Base-by-base conservation (phyloP, 2,888 invertebrate genomes). In the Dryadula phaetusa region DNA sequence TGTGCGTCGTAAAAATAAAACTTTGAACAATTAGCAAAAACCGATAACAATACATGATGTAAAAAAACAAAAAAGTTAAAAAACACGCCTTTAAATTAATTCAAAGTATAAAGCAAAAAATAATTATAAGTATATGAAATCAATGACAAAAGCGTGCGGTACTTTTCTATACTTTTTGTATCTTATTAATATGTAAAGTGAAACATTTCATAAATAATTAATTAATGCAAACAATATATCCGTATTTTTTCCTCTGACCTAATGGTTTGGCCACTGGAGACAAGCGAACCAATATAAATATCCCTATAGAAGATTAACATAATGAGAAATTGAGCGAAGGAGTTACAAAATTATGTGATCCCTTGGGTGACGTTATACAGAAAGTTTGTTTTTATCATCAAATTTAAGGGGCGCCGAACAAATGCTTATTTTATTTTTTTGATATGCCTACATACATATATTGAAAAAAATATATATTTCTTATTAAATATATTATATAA, bases 341-440 rank as follows among this genome's bases (percentile, higher is more conserved):
- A 56, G 44, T 42, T 60, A 60, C 60, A 60, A 60, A 60, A 60
- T 46, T 20, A 44, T 60, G 28, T 46, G 44, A 28, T 46, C 46
- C 60, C 60, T n/a, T 16, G 60, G 32, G 44, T 44, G 20, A 28
- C 14, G 32, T 46, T 32, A 7, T 2, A 60, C 18, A 8, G 2
- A 60, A 60, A 46, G 37, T 40, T 4, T 16, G 46, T 46, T 60
- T 60, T 46, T 46, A 18, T 44, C 44, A 8, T 20, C 14, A 32
- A 28, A 44, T 44, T 60, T 60, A 16, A 46, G 16, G 18, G 18
- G 28, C 20, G 18, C 18, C 46, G 46, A 18, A 32, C 2, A 32
- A 60, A 32, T n/a, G 5, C 0, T 37, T 37, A 7, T 16, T 40
- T 22, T 40, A 14, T 22, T 37, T 34, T 0, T 34, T 1, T 20